These are phyloP conservation scores for Etheostoma perlongum DNA, from an alignment of 2,797 vertebrate genomes.

Conservation along the genomic window DNA sequence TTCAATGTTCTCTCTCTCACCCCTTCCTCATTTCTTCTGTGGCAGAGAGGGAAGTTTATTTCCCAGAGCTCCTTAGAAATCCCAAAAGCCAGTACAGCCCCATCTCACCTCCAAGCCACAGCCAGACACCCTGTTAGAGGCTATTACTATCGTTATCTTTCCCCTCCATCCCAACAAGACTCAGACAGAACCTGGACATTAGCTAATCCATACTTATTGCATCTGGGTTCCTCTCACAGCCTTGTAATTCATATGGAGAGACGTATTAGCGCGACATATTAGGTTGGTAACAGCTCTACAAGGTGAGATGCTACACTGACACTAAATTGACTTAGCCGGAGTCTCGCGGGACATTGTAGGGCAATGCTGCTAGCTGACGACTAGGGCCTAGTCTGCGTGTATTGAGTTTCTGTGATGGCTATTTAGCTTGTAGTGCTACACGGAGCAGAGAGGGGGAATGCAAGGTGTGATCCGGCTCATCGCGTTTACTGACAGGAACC, in stretches of 20 bases:
- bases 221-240: slow-evolving; percentile 79
- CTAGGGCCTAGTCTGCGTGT: slow-evolving; percentile 66
- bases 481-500: slow-evolving; percentile 81
- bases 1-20: slow-evolving; percentile 66
- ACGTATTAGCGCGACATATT: slow-evolving; percentile 86
- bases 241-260: slow-evolving; percentile 88
- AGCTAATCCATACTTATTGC: slow-evolving; percentile 88
- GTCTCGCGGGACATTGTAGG: slow-evolving; percentile 77
- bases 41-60: slow-evolving; percentile 75
- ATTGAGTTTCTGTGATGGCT: slow-evolving; percentile 84
- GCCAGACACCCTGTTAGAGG: slow-evolving; percentile 78
- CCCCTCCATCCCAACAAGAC: slow-evolving; percentile 65
- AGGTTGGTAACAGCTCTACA: slow-evolving; percentile 81
- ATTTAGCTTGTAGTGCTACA: slow-evolving; percentile 79
- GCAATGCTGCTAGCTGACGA: slow-evolving; percentile 61
- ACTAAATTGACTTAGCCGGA: slow-evolving; percentile 82
- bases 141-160: slow-evolving; percentile 65
- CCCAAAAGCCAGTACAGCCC: slow-evolving; percentile 72
- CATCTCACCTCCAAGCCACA: slow-evolving; percentile 75
- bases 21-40: slow-evolving; percentile 46
- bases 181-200: slow-evolving; percentile 83
- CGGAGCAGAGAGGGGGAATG: slow-evolving; percentile 56
- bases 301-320: slow-evolving; percentile 81
- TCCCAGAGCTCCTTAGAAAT: slow-evolving; percentile 76
- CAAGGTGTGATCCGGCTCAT: slow-evolving; percentile 74